phyloP scores from a whole-genome alignment of 1,140 invertebrate species.

The Pogonomyrmex barbatus region DNA sequence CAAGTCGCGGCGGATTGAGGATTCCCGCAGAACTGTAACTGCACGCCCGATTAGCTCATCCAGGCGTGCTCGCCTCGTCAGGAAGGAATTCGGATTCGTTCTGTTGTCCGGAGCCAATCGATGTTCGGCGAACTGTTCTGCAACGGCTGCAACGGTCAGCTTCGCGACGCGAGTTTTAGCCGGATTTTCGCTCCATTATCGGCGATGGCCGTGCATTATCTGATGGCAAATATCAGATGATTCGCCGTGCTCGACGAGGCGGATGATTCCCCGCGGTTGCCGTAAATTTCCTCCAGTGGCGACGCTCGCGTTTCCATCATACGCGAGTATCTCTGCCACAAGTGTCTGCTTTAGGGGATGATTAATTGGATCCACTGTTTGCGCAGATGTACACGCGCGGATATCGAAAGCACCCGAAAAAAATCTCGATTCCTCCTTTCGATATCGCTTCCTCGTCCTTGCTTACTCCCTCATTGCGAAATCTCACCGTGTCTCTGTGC shows the following conservation, averaged over 20 bases:
- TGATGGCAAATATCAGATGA: slow-evolving; percentile 63
- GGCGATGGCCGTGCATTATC: slow-evolving; percentile 58
- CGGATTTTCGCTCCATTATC: slow-evolving; percentile 54
- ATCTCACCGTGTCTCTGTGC: neutral
- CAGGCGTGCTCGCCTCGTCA: slow-evolving; percentile 20
- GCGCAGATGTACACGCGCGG: neutral
- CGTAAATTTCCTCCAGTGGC: neutral
- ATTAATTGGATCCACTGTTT: slow-evolving; percentile 25
- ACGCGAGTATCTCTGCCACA: slow-evolving; percentile 30
- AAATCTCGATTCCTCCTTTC: neutral
- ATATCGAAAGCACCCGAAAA: neutral
- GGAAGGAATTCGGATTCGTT: slow-evolving; percentile 1
- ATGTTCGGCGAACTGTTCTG: slow-evolving; percentile 19
- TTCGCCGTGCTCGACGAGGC: slow-evolving; percentile 14
- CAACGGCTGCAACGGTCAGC: slow-evolving; percentile 37
- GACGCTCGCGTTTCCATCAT: slow-evolving; percentile 54
- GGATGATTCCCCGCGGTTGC: neutral
- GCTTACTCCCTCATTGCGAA: neutral
- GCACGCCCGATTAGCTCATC: slow-evolving; percentile 25
- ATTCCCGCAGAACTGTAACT: neutral
- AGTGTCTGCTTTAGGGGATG: neutral
- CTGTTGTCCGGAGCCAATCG: slow-evolving; percentile 23
- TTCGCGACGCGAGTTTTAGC: slow-evolving; percentile 32
- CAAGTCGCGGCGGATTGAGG: neutral
- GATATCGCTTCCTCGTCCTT: neutral